Base-by-base conservation (phyloP, 2,797 vertebrate genomes). In the Galaxias olidus region DNA sequence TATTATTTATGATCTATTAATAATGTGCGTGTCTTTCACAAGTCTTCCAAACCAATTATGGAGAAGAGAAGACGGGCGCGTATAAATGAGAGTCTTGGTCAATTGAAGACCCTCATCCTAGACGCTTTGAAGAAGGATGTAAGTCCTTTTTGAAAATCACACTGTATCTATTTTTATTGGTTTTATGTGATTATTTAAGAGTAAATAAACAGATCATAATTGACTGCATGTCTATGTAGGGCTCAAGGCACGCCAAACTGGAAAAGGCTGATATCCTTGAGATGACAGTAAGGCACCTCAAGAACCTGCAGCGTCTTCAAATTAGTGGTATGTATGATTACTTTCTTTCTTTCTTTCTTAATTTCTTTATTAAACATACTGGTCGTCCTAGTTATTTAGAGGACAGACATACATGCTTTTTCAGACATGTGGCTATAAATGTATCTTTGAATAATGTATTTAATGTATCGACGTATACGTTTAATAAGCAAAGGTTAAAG, bases 231-330 rank as follows among this genome's bases (percentile, higher is more conserved):
- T 50, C 75, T 57, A 65, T 62, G 58, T 82, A 98, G 96, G 97
- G 94, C 79, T 98, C 95, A 46, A 93, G 96, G 74, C 96, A 98
- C 86, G 97, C 96, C 40, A 98, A 98, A 82, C 86, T 98, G 80
- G 96, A 98, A 88, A 98, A 98, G 85, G 96, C 96, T 0, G 96
- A 98, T 77, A 98, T 98, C 69, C 90, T 98, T 59, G 96, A 98
- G 84, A 98, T 98, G 96, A 98, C 96, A 0, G 96, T 98, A 77
- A 98, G 96, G 77, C 96, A 98, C 89, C 93, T 98, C 62, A 91
- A 95, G 84, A 96, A 90, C 89, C 88, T 98, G 70, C 96, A 98
- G 90, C 81, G 94, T 51, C 93, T 94, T 9, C 95, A 96, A 85
- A 94, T 95, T 92, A 94, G 91, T 3, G 94, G 96, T 97, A 78